A percentile compares a stretch with the other conserved stretches of the same genome.
Conservation (phyloP, 1,140 invertebrate species). For the Nasonia longicornis region DNA sequence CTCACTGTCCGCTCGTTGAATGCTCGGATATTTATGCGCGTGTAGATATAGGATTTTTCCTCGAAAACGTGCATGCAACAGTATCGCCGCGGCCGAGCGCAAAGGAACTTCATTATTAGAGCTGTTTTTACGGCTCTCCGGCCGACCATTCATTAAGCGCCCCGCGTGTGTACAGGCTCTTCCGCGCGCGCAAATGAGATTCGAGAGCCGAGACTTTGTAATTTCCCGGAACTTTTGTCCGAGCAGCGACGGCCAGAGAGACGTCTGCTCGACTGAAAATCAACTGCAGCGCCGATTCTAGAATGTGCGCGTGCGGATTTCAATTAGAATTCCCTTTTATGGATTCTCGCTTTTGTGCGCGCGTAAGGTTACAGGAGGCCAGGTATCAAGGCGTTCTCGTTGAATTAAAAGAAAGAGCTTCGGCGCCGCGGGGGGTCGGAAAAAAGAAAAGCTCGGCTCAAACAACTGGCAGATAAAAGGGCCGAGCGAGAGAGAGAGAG, state of each 20-base stretch:
- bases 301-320: neutral
- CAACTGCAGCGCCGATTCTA: too few relatives aligned
- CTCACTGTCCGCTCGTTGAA: neutral
- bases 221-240: neutral
- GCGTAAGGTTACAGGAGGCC: too few relatives aligned
- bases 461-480: neutral
- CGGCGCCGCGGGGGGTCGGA: neutral
- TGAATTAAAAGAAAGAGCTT: conserved; percentile 9
- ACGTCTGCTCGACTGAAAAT: too few relatives aligned
- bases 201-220: neutral
- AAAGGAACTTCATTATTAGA: conserved; percentile 31
- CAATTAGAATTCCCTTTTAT: neutral
- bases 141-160: neutral
- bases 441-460: neutral
- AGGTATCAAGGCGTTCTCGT: neutral
- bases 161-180: too few relatives aligned
- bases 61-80: too few relatives aligned
- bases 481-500: too few relatives aligned
- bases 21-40: too few relatives aligned
- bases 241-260: too few relatives aligned
- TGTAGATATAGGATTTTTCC: too few relatives aligned
- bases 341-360: too few relatives aligned
- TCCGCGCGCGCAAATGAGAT: neutral
- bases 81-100: neutral
- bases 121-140: neutral